Conservation (phyloP, 2,888 invertebrate genomes). For the Listrodromus nycthemerus region DNA sequence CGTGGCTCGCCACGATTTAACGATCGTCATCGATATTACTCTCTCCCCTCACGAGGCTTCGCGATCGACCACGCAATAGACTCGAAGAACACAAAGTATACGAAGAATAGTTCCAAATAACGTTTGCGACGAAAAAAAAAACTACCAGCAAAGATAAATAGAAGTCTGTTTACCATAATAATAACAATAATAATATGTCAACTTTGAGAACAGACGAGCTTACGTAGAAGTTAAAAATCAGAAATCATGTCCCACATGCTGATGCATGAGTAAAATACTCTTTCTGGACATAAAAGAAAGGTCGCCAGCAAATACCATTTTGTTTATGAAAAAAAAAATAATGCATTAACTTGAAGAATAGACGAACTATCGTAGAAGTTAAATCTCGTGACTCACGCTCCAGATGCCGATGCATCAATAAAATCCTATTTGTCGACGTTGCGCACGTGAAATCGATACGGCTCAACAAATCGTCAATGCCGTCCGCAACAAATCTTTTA, state of each 20-base stretch:
- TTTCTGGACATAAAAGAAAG: conserved; percentile 29
- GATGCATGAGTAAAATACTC: conserved; percentile 68
- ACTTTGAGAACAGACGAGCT: background rate
- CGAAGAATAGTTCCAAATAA: background rate
- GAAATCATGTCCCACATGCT: conserved; percentile 69
- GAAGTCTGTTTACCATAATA: background rate
- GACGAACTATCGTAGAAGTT: background rate
- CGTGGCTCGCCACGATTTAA: conserved; percentile 18
- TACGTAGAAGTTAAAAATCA: conserved; percentile 14
- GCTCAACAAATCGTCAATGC: conserved; percentile 48
- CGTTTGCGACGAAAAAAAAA: background rate
- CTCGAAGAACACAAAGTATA: background rate
- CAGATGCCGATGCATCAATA: conserved; percentile 70
- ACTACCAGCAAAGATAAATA: too few species aligned
- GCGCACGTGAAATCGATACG: conserved; percentile 58
- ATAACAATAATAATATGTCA: background rate
- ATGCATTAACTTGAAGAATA: background rate
- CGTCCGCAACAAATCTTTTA: conserved; percentile 31
- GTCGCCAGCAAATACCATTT: background rate
- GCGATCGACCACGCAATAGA: background rate
- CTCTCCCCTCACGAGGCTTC: conserved; percentile 1
- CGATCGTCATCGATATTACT: conserved; percentile 49
- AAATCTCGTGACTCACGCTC: conserved; percentile 67
- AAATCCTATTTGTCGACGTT: conserved; percentile 60
- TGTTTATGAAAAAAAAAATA: background rate